Percentiles rank a stretch among this genome's conserved stretches.
Conservation (phyloP, 2,888 invertebrate genomes). For the Eucera pruinosa region DNA sequence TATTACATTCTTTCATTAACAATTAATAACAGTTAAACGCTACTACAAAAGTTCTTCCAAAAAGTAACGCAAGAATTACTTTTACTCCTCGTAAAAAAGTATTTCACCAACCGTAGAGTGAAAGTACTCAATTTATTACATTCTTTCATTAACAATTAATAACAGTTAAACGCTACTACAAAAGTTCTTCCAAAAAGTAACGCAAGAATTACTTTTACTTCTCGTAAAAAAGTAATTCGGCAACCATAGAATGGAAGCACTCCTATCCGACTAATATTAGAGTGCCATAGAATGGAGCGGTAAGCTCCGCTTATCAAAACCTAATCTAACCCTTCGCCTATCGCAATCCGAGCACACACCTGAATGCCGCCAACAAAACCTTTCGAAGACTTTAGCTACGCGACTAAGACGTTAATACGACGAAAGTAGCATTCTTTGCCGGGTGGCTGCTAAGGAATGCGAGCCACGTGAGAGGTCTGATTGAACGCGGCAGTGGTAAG, state of each 20-base stretch:
- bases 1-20: too few relatives aligned
- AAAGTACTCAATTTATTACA: too few relatives aligned
- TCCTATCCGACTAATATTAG: neutral
- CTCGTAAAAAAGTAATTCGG: too few relatives aligned
- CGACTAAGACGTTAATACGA: conserved; percentile 1
- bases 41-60: too few relatives aligned
- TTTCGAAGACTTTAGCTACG: neutral
- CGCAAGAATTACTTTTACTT: neutral
- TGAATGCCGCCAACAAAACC: neutral
- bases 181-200: neutral
- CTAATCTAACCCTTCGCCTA: neutral
- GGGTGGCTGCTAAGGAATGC: conserved; percentile 55
- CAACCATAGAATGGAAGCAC: neutral
- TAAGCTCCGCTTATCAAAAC: conserved; percentile 5
- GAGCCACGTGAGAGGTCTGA: conserved; percentile 61
- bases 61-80: too few relatives aligned
- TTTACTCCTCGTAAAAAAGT: too few relatives aligned
- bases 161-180: too few relatives aligned
- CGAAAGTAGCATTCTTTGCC: conserved; percentile 14
- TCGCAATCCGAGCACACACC: neutral
- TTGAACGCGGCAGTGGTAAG: conserved; percentile 48
- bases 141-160: too few relatives aligned
- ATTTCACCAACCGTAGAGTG: too few relatives aligned
- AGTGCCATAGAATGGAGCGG: neutral
- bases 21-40: too few relatives aligned